phyloP scores from a whole-genome alignment of 2,113 vertebrate genomes.

The Petaurus breviceps region DNA sequence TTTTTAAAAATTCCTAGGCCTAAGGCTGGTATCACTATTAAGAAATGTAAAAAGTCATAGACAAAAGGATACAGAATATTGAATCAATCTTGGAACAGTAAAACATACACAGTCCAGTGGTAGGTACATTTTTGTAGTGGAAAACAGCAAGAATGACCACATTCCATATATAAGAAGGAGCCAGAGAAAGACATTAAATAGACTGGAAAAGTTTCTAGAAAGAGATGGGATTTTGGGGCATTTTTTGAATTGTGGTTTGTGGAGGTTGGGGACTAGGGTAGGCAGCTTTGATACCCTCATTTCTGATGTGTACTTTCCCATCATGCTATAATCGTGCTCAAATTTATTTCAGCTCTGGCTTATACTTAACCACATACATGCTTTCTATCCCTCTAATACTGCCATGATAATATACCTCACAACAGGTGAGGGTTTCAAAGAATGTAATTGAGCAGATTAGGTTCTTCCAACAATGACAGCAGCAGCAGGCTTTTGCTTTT shows the following conservation, averaged over 20 bases:
- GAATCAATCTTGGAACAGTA: background rate
- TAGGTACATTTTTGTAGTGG: background rate
- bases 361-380: background rate
- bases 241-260: background rate
- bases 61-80: background rate
- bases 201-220: background rate
- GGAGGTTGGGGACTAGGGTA: background rate
- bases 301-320: background rate
- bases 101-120: background rate
- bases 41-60: background rate
- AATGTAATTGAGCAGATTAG: background rate
- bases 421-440: constrained; percentile 1
- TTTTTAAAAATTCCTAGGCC: background rate
- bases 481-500: background rate
- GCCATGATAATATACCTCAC: background rate
- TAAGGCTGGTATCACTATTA: background rate
- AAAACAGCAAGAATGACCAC: background rate
- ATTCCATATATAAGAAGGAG: background rate
- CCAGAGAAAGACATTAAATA: background rate
- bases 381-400: background rate
- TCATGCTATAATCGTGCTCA: background rate
- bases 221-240: background rate
- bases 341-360: background rate
- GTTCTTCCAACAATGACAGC: background rate
- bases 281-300: background rate